These are phyloP conservation scores for Idaea dimidiata DNA, from an alignment of 2,888 invertebrate species.

Conservation along the genomic window DNA sequence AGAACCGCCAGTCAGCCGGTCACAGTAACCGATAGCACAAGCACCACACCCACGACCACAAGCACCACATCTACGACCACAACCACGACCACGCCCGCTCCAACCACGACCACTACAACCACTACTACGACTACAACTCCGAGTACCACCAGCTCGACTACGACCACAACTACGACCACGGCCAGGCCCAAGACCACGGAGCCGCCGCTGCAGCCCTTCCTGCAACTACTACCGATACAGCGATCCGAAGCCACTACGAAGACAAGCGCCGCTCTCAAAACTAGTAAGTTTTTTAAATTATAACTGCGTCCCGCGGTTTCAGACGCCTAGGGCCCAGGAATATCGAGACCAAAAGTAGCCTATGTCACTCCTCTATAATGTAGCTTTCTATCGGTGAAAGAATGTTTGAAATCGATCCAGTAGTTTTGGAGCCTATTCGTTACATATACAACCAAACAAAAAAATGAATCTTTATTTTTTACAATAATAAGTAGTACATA, in stretches of 20 bases:
- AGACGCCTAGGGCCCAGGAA: no score
- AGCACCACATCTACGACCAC: constrained; percentile 50
- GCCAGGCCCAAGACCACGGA: constrained; percentile 45
- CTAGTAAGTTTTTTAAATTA: constrained; percentile 39
- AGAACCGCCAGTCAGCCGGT: constrained; percentile 51
- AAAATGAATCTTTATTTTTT: no score
- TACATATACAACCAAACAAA: no score
- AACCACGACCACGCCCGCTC: constrained; percentile 56
- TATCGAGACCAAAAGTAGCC: no score
- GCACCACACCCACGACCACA: constrained; percentile 49
- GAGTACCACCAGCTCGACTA: constrained; percentile 47
- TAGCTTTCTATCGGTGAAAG: no score
- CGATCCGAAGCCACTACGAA: constrained; percentile 39
- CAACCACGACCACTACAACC: constrained; percentile 66
- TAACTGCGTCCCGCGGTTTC: no score
- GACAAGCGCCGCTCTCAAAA: constrained; percentile 45
- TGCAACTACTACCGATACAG: constrained; percentile 71
- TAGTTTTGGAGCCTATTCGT: no score
- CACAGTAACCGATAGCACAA: constrained; percentile 55
- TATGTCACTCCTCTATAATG: no score
- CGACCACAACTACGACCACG: constrained; percentile 43
- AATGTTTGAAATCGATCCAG: no score
- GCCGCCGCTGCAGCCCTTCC: constrained; percentile 54
- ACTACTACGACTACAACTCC: constrained; percentile 62
- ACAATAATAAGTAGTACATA: no score